These are phyloP conservation scores for Macaria liturata DNA, from an alignment of 2,888 invertebrate species.

Conservation along the genomic window DNA sequence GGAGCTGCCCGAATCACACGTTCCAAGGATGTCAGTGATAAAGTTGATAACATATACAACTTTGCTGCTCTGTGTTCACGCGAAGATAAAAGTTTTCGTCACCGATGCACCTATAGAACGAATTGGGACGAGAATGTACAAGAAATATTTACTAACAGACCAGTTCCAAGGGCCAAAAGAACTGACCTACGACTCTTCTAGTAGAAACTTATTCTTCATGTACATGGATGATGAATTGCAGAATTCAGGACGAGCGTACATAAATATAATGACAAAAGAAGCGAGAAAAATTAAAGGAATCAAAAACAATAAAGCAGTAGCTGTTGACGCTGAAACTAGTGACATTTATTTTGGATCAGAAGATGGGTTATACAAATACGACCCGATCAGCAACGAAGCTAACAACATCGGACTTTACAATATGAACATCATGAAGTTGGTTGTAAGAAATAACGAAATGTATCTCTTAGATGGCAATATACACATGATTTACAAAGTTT, in stretches of 20 bases:
- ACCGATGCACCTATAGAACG: conserved; percentile 60
- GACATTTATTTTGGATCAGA: conserved; percentile 74
- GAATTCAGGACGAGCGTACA: conserved; percentile 65
- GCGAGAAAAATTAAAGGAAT: conserved; percentile 61
- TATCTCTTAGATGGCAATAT: conserved; percentile 68
- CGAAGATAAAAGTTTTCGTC: conserved; percentile 53
- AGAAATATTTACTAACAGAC: conserved; percentile 61
- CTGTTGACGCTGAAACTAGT: conserved; percentile 61
- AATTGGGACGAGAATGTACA: conserved; percentile 65
- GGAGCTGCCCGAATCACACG: conserved; percentile 44
- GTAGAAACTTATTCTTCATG: conserved; percentile 70
- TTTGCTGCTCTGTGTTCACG: conserved; percentile 47
- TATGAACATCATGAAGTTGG: conserved; percentile 67
- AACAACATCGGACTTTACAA: conserved; percentile 65
- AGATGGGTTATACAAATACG: conserved; percentile 68
- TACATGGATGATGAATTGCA: conserved; percentile 69
- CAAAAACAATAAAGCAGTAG: conserved; percentile 66
- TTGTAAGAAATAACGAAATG: conserved; percentile 67
- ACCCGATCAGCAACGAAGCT: conserved; percentile 57
- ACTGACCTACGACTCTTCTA: conserved; percentile 67
- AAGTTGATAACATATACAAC: conserved; percentile 36
- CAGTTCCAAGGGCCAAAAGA: conserved; percentile 61
- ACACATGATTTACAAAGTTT: conserved; percentile 69
- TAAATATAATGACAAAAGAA: conserved; percentile 65
- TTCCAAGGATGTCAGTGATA: conserved; percentile 40